Conservation (phyloP, 2,888 invertebrate genomes). For the Andrena flavipes region DNA sequence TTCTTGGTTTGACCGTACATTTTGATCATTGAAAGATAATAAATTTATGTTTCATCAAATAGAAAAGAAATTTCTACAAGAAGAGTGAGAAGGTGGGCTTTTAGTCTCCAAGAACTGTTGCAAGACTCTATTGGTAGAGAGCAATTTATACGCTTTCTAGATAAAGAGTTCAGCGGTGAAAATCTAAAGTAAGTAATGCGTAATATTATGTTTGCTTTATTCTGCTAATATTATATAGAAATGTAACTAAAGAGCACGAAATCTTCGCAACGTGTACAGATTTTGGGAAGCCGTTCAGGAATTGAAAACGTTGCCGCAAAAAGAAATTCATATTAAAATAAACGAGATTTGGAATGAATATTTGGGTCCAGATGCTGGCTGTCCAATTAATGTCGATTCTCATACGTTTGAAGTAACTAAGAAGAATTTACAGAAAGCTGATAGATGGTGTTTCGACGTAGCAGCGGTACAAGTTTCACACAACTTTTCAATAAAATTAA, state of each 20-base stretch:
- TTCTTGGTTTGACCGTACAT: not conserved
- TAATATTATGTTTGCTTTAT: not conserved
- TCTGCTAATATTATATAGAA: not conserved
- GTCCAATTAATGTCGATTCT: slow-evolving; percentile 99
- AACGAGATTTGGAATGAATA: slow-evolving; percentile 97
- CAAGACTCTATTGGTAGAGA: slow-evolving; percentile 98
- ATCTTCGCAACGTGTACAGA: slow-evolving; percentile 85
- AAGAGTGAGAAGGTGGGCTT: slow-evolving; percentile 98
- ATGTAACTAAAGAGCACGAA: slow-evolving; percentile 1
- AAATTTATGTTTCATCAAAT: slow-evolving; percentile 51
- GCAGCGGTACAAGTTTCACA: slow-evolving; percentile 91
- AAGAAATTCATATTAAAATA: slow-evolving; percentile 93
- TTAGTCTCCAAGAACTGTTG: slow-evolving; percentile 96
- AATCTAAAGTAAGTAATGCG: slow-evolving; percentile 93
- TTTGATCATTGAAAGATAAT: not conserved
- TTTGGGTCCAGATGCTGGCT: slow-evolving; percentile 96
- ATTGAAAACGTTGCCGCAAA: slow-evolving; percentile 94
- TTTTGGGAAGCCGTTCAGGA: slow-evolving; percentile 98
- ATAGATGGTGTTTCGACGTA: slow-evolving; percentile 98
- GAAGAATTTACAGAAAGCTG: slow-evolving; percentile 92
- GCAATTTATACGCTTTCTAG: slow-evolving; percentile 97
- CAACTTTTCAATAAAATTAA: slow-evolving; percentile 36
- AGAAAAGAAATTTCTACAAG: slow-evolving; percentile 97
- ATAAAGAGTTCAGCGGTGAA: slow-evolving; percentile 99
- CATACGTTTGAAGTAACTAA: slow-evolving; percentile 94